Evolutionary conservation across 2,797 vertebrate genomes (phyloP).

Genomic region (Carduelis carduelis): DNA sequence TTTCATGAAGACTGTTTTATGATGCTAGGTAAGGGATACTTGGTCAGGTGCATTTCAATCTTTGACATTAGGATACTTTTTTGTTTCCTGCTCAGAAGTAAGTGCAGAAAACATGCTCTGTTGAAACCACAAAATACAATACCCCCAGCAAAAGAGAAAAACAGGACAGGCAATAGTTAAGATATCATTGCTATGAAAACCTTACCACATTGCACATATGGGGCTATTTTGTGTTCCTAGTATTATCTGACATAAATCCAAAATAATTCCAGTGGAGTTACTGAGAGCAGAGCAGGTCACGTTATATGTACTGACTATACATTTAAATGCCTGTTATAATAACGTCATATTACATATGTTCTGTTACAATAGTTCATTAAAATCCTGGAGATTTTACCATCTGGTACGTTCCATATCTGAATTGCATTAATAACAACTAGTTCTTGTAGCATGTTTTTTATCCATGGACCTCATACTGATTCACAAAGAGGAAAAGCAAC

Average conservation of each 20-base stretch:
- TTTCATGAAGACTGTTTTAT: not conserved
- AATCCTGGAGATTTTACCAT: conserved; percentile 64
- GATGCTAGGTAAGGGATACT: not conserved
- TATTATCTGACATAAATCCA: conserved; percentile 69
- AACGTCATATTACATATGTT: conserved; percentile 70
- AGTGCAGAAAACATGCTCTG: not conserved
- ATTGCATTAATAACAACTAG: conserved; percentile 61
- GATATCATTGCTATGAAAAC: conserved; percentile 44
- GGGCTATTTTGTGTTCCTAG: conserved; percentile 66
- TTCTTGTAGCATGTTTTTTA: conserved; percentile 43
- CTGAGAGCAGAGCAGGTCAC: conserved; percentile 52
- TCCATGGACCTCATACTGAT: conserved; percentile 37
- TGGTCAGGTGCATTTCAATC: not conserved
- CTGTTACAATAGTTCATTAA: conserved; percentile 69
- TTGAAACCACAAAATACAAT: not conserved
- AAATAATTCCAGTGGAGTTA: conserved; percentile 63
- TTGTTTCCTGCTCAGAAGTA: not conserved
- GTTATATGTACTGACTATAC: conserved; percentile 67
- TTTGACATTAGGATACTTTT: not conserved
- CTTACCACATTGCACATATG: conserved; percentile 58
- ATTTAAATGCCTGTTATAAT: conserved; percentile 68
- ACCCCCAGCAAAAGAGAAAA: not conserved
- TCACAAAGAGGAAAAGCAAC: conserved; percentile 11
- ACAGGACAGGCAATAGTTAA: conserved; percentile 64
- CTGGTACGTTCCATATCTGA: conserved; percentile 54